Conservation (phyloP, 2,888 invertebrate species). For the Plutella xylostella region DNA sequence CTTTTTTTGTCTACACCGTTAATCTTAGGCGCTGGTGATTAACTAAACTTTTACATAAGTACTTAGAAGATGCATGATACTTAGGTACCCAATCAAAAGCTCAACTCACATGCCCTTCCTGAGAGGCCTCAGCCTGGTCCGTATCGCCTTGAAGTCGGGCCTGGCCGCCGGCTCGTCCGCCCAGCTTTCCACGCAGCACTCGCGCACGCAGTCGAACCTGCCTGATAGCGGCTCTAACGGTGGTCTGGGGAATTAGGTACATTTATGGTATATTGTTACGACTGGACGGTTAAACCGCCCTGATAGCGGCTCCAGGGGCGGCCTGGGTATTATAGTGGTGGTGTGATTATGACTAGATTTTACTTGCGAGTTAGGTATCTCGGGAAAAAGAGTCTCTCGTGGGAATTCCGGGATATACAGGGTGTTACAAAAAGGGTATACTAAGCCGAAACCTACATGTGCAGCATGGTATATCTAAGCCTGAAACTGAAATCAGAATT, state of each 20-base stretch:
- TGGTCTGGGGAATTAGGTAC: slow-evolving; percentile 74
- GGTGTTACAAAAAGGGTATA: no score
- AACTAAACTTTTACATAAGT: not conserved
- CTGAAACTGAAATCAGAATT: no score
- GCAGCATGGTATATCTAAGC: no score
- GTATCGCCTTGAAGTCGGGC: slow-evolving; percentile 87
- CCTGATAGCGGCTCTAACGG: slow-evolving; percentile 82
- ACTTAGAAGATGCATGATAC: not conserved
- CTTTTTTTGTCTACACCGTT: no score
- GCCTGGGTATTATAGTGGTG: no score
- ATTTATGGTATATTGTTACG: no score
- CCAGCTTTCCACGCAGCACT: slow-evolving; percentile 91
- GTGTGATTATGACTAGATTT: no score
- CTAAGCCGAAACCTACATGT: no score
- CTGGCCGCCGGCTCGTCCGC: slow-evolving; percentile 80
- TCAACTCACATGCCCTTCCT: slow-evolving; percentile 87
- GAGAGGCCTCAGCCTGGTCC: slow-evolving; percentile 82
- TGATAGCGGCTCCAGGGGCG: slow-evolving; percentile 81
- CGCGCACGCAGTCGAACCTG: slow-evolving; percentile 87
- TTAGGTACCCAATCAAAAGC: not conserved
- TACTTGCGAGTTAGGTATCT: no score
- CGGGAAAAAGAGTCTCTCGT: no score
- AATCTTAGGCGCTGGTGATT: no score
- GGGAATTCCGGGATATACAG: no score
- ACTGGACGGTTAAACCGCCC: slow-evolving; percentile 90